These are phyloP conservation scores for Hippocampus barbouri DNA, from an alignment of 2,113 vertebrate genomes.

Conservation along the genomic window DNA sequence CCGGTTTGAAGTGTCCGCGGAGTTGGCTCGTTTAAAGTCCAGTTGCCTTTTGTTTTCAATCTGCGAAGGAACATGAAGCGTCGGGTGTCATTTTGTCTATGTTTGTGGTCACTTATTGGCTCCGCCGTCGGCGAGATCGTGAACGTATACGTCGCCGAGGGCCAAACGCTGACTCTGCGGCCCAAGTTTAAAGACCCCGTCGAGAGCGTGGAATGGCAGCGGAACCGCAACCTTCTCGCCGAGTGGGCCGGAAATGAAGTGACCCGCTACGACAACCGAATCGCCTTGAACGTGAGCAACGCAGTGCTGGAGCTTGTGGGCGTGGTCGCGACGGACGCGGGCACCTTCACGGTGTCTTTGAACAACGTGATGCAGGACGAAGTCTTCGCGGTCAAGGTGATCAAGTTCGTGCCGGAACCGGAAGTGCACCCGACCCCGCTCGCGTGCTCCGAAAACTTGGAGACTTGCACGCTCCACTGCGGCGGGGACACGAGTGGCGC, in stretches of 20 bases:
- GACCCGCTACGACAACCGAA: rapidly evolving
- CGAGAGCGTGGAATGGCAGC: conserved; percentile 19
- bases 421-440: rapidly evolving
- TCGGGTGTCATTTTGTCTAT: rapidly evolving
- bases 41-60: neutral
- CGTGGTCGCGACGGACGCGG: rapidly evolving
- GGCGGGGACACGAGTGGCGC: rapidly evolving
- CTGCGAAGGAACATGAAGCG: neutral
- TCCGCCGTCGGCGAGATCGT: no score
- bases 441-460: rapidly evolving
- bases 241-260: rapidly evolving
- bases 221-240: rapidly evolving
- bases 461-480: rapidly evolving
- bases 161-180: rapidly evolving
- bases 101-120: neutral
- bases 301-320: rapidly evolving
- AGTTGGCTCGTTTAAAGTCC: neutral
- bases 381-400: rapidly evolving
- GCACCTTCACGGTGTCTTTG: neutral
- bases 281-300: rapidly evolving
- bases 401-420: rapidly evolving
- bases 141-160: neutral
- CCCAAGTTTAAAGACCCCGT: neutral
- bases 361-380: neutral
- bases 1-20: no score